Evolutionary conservation across 2,113 vertebrate genomes (phyloP), one percentile per base, ranked within the genome.

Genomic region (Hiodon tergisus): DNA sequence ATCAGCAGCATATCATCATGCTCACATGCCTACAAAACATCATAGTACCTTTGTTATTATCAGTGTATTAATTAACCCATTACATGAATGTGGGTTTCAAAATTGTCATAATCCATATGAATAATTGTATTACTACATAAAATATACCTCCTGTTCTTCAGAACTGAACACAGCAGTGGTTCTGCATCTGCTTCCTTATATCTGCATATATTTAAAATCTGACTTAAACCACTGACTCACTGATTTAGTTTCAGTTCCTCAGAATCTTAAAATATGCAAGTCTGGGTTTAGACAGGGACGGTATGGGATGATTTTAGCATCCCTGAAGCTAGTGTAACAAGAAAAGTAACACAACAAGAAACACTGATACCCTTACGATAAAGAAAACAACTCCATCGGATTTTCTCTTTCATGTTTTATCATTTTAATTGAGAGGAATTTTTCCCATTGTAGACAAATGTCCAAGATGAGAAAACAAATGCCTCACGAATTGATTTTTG

Each of bases 211-310:
- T 71, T 71, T 71, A 55, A 13, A 31, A 71, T 71, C 55, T 60
- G 70, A 71, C 59, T 71, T 17, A 60, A 71, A 71, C 70, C 70
- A 60, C 70, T 14, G 11, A 50, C 31, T 71, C 55, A 59, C 58
- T 71, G 31, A 71, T 31, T 60, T 31, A 31, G 17, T 71, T 71
- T 71, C 70, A 48, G 55, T 71, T 71, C 70, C 70, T 71, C 57
- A 59, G 60, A 58, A 71, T 58, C 10, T n/a, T 59, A 60, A 50
- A 16, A 52, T 7, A 55, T 16, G 11, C 9, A 4, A 31, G 14
- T 16, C 61, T 16, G n/a, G 14, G 13, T 67, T 67, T 46, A 48
- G 7, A 67, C 48, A n/a, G 5, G 31, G 65, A 4, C 46, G 7
- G 46, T 14, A 13, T 13, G 46, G 5, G 47, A 67, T 71, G 46